These are phyloP conservation scores for Psittacus erithacus DNA, from an alignment of 2,113 vertebrate genomes.

Conservation along the genomic window DNA sequence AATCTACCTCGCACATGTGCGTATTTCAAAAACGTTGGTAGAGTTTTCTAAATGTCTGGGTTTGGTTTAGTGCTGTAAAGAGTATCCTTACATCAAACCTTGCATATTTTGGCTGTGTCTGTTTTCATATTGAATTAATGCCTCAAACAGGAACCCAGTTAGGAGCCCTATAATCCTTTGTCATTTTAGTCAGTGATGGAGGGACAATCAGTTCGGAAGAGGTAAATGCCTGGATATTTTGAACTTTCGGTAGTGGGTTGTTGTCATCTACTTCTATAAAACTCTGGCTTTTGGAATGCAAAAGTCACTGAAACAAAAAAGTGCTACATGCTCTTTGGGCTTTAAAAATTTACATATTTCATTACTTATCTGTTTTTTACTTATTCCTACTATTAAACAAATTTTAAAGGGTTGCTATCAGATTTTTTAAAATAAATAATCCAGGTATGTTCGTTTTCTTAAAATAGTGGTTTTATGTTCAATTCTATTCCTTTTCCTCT, in stretches of 20 bases:
- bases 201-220: constrained; percentile 46
- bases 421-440: not conserved
- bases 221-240: not conserved
- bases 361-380: not conserved
- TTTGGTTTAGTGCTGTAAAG: not conserved
- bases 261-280: not conserved
- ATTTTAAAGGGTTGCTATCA: not conserved
- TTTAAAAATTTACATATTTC: not conserved
- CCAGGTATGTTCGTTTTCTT: not conserved
- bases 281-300: not conserved
- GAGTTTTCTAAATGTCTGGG: not conserved
- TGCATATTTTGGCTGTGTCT: not conserved
- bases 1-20: not conserved
- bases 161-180: constrained; percentile 63
- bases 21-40: not conserved
- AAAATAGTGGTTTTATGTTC: not conserved
- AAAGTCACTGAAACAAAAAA: not conserved
- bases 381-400: not conserved
- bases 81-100: not conserved
- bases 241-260: constrained; percentile 54
- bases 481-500: not conserved
- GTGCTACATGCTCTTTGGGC: not conserved
- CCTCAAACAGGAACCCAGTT: not conserved
- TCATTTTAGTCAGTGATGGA: constrained; percentile 78
- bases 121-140: not conserved